Evolutionary conservation across 2,888 invertebrate genomes (phyloP), one percentile per base, ranked within the genome.

Genomic region (Nephrotoma flavescens): DNA sequence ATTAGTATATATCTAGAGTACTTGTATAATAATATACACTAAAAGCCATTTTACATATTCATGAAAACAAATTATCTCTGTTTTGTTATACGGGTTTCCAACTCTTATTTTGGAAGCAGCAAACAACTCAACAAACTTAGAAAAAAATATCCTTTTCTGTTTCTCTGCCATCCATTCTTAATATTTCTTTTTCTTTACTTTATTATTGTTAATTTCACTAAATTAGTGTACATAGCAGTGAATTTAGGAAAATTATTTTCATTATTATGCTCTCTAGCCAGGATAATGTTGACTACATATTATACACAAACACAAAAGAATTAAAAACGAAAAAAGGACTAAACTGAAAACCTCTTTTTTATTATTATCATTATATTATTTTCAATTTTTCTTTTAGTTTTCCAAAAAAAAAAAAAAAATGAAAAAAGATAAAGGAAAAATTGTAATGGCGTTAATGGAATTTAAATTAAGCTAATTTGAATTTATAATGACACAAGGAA

Each of bases 381-480:
- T 84, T 83, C 83, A 41, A 41, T 83, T 83, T 84, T 84, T 15
- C 84, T 84, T 84, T 84, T 84, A 42, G 41, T 42, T 84, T 84
- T 83, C 41, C 41, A 6, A 41, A 83, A 41, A 83, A 83, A 83
- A 83, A 83, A 83, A 9, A 11, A 83, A 84, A 84, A 84, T 41
- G 19, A 84, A 83, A 83, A 83, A 84, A 84, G 71, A 71, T 71
- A 71, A 71, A 71, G 31, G 31, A 19, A 71, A 42, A 42, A 42
- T 42, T 84, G 42, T 84, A 84, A 84, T 84, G 84, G 84, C 84
- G 84, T 84, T 84, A 84, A 84, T 84, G 84, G 84, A 84, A 84
- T 84, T 84, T 84, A 84, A 84, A 84, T 84, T 84, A 84, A 84
- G 84, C 84, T 84, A 84, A 84, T 84, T 84, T 84, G 84, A 84